phyloP scores from a whole-genome alignment of 2,888 invertebrate species.

The Scaptomyza parva region DNA sequence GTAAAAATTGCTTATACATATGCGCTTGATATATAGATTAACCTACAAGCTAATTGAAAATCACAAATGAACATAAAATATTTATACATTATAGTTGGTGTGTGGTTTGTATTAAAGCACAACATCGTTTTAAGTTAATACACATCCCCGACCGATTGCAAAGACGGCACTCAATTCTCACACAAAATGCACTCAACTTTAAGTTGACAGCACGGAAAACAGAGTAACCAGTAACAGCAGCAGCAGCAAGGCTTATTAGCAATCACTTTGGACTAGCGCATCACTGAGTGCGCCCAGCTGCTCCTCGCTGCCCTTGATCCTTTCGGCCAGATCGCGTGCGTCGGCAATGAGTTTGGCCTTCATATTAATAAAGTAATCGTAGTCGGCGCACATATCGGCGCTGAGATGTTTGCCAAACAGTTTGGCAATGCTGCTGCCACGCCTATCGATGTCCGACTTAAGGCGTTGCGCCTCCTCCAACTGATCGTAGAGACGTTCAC shows the following conservation, averaged over 20 bases:
- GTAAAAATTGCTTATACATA: constrained; percentile 74
- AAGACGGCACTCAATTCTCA: constrained; percentile 60
- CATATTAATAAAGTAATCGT: constrained; percentile 94
- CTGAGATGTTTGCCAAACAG: constrained; percentile 90
- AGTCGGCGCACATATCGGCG: constrained; percentile 91
- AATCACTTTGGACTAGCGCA: constrained; percentile 85
- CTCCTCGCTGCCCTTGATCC: constrained; percentile 92
- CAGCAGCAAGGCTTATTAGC: constrained; percentile 60
- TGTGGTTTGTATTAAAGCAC: constrained; percentile 67
- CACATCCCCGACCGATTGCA: constrained; percentile 56
- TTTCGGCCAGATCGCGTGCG: constrained; percentile 92
- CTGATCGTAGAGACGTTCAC: constrained; percentile 91
- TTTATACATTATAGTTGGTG: constrained; percentile 77
- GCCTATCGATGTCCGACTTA: constrained; percentile 92
- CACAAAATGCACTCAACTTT: constrained; percentile 71
- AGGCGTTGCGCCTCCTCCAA: constrained; percentile 92
- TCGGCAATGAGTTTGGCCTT: constrained; percentile 94
- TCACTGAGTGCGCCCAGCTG: constrained; percentile 89
- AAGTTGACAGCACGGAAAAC: constrained; percentile 78
- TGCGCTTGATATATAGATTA: constrained; percentile 75
- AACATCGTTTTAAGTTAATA: constrained; percentile 75
- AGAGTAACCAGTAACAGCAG: constrained; percentile 24
- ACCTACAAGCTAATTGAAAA: constrained; percentile 75
- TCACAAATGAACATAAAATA: constrained; percentile 80
- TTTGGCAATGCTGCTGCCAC: constrained; percentile 89